Conservation (phyloP, 2,888 invertebrate genomes). For the Ypsolopha scabrella region DNA sequence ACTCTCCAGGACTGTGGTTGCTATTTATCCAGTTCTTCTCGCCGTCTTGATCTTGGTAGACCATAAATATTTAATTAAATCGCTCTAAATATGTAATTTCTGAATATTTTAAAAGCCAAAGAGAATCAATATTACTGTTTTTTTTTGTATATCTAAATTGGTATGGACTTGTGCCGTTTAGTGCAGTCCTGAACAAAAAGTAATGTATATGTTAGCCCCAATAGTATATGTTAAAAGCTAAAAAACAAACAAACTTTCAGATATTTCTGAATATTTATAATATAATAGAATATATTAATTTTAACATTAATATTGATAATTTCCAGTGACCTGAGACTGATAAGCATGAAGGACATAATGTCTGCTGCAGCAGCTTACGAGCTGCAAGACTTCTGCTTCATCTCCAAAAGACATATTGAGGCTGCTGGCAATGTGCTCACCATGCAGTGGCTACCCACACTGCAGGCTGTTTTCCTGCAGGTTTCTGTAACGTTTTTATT, state of each 20-base stretch:
- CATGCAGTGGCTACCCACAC: slow-evolving; percentile 72
- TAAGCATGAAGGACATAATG: slow-evolving; percentile 71
- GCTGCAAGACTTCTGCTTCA: slow-evolving; percentile 72
- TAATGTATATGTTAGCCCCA: too few relatives aligned
- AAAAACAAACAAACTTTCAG: not conserved
- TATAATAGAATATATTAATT: not conserved
- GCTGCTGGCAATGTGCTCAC: slow-evolving; percentile 74
- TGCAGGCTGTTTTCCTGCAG: slow-evolving; percentile 73
- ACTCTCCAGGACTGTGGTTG: too few relatives aligned
- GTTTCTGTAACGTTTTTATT: slow-evolving; percentile 29
- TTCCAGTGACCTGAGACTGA: slow-evolving; percentile 70
- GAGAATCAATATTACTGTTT: not conserved
- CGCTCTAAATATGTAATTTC: too few relatives aligned
- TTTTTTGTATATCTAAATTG: too few relatives aligned
- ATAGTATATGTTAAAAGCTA: too few relatives aligned
- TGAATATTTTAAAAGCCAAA: too few relatives aligned
- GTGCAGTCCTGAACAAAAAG: too few relatives aligned
- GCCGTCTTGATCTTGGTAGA: too few relatives aligned
- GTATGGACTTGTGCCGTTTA: too few relatives aligned
- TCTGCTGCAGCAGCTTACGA: slow-evolving; percentile 75
- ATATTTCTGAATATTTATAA: slow-evolving; percentile 2
- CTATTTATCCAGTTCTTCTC: too few relatives aligned
- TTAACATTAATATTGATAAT: not conserved
- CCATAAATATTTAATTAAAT: not conserved
- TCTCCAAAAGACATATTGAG: slow-evolving; percentile 70